Percentiles rank a stretch among this genome's conserved stretches.
Conservation (phyloP, 2,888 invertebrate species). For the Tiliacea citrago region DNA sequence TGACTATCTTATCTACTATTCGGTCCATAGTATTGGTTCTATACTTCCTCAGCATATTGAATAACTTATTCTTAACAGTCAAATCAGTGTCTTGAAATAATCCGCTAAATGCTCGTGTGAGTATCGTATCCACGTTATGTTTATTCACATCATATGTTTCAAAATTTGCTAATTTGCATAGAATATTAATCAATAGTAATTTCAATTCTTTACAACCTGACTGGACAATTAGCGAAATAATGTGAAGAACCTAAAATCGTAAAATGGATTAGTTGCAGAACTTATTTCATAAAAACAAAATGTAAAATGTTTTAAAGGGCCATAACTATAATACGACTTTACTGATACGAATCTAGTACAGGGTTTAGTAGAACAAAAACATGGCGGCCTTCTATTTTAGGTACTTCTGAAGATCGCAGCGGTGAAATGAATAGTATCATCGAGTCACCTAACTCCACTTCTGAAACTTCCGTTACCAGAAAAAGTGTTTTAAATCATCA, state of each 20-base stretch:
- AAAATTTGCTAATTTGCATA: slow-evolving; percentile 73
- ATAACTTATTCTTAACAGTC: slow-evolving; percentile 69
- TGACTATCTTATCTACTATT: slow-evolving; percentile 66
- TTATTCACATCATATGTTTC: slow-evolving; percentile 68
- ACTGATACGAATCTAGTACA: slow-evolving; percentile 27
- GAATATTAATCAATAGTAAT: slow-evolving; percentile 72
- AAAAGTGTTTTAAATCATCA: neutral
- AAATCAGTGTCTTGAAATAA: slow-evolving; percentile 69
- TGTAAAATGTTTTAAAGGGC: slow-evolving; percentile 31
- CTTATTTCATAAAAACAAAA: slow-evolving; percentile 14
- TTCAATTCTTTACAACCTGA: slow-evolving; percentile 77
- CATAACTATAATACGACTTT: slow-evolving; percentile 3
- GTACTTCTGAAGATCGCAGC: neutral
- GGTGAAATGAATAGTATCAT: neutral
- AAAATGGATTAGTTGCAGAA: slow-evolving; percentile 38
- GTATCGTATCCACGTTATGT: slow-evolving; percentile 60
- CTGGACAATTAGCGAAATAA: slow-evolving; percentile 72
- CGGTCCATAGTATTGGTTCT: slow-evolving; percentile 64
- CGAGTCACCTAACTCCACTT: too few relatives aligned
- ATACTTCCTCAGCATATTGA: slow-evolving; percentile 60
- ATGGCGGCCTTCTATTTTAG: neutral
- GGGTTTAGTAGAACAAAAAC: slow-evolving; percentile 16
- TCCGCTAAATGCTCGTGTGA: slow-evolving; percentile 67
- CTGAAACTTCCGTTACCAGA: neutral
- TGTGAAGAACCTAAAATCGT: slow-evolving; percentile 77